Evolutionary conservation across 2,113 vertebrate genomes (phyloP).

Genomic region (Lipotes vexillifer): DNA sequence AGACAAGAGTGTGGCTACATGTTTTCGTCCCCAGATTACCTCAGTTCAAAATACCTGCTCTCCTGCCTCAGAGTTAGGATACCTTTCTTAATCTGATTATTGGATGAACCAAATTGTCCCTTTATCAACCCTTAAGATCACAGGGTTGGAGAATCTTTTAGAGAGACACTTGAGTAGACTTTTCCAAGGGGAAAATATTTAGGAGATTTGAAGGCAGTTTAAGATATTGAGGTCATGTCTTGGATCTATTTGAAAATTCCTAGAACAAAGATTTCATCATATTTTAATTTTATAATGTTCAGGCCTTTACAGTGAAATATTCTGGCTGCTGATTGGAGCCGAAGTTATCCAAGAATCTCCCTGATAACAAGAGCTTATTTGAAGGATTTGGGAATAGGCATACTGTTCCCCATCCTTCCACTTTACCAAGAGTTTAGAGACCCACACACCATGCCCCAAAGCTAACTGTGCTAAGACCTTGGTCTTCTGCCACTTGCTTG

Average conservation of each 20-base stretch:
- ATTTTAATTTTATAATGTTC: not conserved
- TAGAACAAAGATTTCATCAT: not conserved
- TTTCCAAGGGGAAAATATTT: not conserved
- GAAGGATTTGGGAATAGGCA: not conserved
- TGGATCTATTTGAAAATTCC: not conserved
- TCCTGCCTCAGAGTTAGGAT: not conserved
- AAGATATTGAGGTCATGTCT: not conserved
- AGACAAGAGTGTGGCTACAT: not conserved
- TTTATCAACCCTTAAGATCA: not conserved
- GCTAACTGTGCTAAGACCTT: not conserved
- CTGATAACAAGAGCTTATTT: not conserved
- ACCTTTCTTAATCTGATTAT: not conserved
- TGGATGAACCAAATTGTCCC: not conserved
- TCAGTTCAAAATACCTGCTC: not conserved
- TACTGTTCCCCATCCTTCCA: not conserved
- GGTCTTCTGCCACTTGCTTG: not conserved
- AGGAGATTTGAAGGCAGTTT: not conserved
- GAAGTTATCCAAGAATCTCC: not conserved
- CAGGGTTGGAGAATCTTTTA: not conserved
- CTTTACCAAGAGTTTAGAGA: not conserved
- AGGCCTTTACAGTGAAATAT: not conserved
- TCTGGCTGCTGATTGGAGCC: not conserved
- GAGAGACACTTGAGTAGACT: not conserved
- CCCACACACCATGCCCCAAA: not conserved
- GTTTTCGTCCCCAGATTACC: not conserved